phyloP scores from a whole-genome alignment of 2,113 vertebrate species.

The Oncorhynchus kisutch region DNA sequence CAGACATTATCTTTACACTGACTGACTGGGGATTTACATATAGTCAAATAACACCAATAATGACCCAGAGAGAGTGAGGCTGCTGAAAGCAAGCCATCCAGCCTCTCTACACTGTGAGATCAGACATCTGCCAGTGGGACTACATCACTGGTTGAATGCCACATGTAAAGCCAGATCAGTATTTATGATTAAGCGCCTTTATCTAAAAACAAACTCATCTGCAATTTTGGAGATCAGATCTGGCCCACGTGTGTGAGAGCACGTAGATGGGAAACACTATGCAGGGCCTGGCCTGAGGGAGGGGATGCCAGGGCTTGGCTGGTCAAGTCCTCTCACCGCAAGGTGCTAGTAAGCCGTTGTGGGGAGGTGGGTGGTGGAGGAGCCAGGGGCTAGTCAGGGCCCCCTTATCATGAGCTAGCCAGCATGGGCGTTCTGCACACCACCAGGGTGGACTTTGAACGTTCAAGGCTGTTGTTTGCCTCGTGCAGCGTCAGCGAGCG shows the following conservation, averaged over 20 bases:
- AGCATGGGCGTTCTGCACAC: neutral
- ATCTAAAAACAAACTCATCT: slow-evolving; percentile 62
- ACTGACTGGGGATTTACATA: slow-evolving; percentile 15
- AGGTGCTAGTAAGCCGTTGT: neutral
- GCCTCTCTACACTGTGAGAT: neutral
- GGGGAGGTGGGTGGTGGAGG: slow-evolving; percentile 5
- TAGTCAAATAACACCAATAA: slow-evolving; percentile 6
- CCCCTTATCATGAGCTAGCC: neutral
- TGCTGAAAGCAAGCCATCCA: neutral
- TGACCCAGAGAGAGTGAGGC: too few species aligned
- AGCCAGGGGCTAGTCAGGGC: neutral
- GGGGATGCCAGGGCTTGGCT: too few species aligned
- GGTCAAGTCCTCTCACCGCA: slow-evolving; percentile 17
- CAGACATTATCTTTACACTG: too few species aligned
- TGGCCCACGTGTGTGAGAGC: slow-evolving; percentile 48
- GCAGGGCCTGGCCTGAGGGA: too few species aligned
- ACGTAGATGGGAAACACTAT: slow-evolving; percentile 18
- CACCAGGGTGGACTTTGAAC: neutral
- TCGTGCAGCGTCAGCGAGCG: neutral
- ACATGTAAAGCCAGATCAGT: slow-evolving; percentile 21
- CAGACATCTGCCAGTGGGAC: slow-evolving; percentile 2
- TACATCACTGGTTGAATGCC: slow-evolving; percentile 25
- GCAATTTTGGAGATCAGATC: slow-evolving; percentile 47
- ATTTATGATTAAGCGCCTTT: slow-evolving; percentile 56
- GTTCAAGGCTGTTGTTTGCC: neutral